phyloP scores from a whole-genome alignment of 2,113 vertebrate species.

The Apistogramma diplotaenia region DNA sequence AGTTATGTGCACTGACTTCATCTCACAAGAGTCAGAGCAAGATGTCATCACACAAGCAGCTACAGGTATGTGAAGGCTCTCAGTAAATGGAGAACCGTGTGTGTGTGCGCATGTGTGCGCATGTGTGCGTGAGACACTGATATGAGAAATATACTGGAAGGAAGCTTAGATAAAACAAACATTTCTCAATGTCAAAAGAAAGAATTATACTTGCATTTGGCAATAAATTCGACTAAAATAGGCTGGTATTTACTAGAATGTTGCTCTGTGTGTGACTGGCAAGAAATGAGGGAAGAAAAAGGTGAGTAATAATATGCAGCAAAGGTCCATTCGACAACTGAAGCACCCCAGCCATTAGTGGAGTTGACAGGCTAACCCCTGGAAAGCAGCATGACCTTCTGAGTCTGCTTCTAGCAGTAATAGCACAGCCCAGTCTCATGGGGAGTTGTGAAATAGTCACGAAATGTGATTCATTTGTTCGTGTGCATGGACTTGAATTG shows the following conservation, averaged over 20 bases:
- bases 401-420: background rate
- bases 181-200: background rate
- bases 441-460: background rate
- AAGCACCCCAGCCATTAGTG: background rate
- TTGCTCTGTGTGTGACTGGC: background rate
- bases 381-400: background rate
- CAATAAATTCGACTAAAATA: background rate
- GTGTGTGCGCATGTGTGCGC: background rate
- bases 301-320: background rate
- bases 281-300: background rate
- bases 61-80: background rate
- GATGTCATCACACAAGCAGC: slow-evolving; percentile 13
- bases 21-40: background rate
- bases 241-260: background rate
- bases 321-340: background rate
- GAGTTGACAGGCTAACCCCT: background rate
- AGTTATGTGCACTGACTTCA: slow-evolving; percentile 5
- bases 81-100: slow-evolving; percentile 4
- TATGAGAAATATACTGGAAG: background rate
- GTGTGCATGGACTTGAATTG: background rate
- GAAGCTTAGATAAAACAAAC: background rate
- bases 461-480: background rate
- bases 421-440: background rate
- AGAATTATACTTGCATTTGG: background rate
- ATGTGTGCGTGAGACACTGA: background rate